Evolutionary conservation across 1,140 invertebrate species (phyloP).

Genomic region (Holcopasites calliopsidis): DNA sequence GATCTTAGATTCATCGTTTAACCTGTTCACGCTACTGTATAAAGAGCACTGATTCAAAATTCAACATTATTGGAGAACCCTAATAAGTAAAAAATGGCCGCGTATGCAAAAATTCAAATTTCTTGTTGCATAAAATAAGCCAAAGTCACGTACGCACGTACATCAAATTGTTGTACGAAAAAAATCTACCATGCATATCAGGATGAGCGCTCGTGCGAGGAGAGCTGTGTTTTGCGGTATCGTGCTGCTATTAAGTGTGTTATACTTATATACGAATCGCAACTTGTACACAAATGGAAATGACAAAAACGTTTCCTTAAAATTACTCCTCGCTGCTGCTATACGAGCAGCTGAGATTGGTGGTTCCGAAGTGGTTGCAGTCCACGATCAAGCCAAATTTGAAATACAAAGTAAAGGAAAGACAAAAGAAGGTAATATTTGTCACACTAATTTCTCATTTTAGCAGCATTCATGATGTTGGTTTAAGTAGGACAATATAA

Average conservation of each 20-base stretch:
- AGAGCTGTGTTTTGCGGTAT: conserved; percentile 82
- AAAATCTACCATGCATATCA: conserved; percentile 82
- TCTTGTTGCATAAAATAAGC: not conserved
- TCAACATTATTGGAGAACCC: not conserved
- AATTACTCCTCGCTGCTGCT: conserved; percentile 86
- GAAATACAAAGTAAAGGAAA: conserved; percentile 91
- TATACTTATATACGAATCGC: conserved; percentile 68
- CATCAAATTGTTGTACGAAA: not conserved
- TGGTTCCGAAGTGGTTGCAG: conserved; percentile 86
- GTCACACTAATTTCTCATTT: not conserved
- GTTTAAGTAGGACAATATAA: not conserved
- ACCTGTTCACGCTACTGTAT: not conserved
- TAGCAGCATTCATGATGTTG: not conserved
- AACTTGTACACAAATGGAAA: conserved; percentile 17
- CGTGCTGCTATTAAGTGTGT: conserved; percentile 66
- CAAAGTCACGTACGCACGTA: not conserved
- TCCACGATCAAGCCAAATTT: conserved; percentile 82
- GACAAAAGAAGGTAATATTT: conserved; percentile 88
- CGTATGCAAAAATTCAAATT: conserved; percentile 8
- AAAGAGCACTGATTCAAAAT: no score
- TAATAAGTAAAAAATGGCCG: conserved; percentile 23
- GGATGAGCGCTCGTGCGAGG: conserved; percentile 83
- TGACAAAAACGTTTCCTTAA: conserved; percentile 82
- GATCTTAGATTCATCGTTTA: not conserved
- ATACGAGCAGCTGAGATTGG: conserved; percentile 90